Evolutionary conservation across 2,797 vertebrate species (phyloP).

Genomic region (Mallotus villosus): DNA sequence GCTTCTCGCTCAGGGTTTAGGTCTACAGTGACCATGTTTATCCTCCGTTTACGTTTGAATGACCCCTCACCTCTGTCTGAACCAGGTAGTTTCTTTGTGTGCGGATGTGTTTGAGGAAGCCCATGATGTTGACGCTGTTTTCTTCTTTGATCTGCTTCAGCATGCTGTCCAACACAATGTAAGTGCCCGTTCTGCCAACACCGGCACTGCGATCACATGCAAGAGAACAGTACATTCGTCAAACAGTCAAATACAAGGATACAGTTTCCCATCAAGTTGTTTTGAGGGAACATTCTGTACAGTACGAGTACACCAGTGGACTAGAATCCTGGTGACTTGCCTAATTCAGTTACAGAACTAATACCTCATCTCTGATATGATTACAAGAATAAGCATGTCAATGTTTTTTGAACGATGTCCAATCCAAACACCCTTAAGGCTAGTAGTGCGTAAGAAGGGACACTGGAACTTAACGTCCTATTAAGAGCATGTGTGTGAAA

Average conservation of each 20-base stretch:
- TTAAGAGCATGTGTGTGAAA: not conserved
- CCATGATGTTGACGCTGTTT: constrained; percentile 84
- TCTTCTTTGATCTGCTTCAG: constrained; percentile 88
- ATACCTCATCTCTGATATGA: too few species aligned
- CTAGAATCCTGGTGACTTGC: not conserved
- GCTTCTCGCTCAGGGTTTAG: too few species aligned
- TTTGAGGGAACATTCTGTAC: not conserved
- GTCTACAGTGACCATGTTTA: too few species aligned
- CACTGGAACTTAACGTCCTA: not conserved
- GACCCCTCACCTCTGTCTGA: constrained; percentile 90
- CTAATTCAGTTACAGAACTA: too few species aligned
- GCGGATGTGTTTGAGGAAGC: constrained; percentile 95
- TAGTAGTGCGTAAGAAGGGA: too few species aligned
- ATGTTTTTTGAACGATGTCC: too few species aligned
- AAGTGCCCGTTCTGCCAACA: constrained; percentile 92
- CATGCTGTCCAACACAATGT: constrained; percentile 97
- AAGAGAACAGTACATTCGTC: constrained; percentile 10
- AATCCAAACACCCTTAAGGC: not conserved
- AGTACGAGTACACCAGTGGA: not conserved
- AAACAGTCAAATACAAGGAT: too few species aligned
- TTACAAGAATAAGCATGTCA: too few species aligned
- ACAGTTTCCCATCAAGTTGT: too few species aligned
- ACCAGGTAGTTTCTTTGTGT: constrained; percentile 96
- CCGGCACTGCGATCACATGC: constrained; percentile 81
- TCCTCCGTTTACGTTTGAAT: not conserved